Percentiles rank a stretch among this genome's conserved stretches.
These are phyloP conservation scores for Leptinotarsa haldemani DNA, from an alignment of 2,888 invertebrate species.

Conservation along the genomic window DNA sequence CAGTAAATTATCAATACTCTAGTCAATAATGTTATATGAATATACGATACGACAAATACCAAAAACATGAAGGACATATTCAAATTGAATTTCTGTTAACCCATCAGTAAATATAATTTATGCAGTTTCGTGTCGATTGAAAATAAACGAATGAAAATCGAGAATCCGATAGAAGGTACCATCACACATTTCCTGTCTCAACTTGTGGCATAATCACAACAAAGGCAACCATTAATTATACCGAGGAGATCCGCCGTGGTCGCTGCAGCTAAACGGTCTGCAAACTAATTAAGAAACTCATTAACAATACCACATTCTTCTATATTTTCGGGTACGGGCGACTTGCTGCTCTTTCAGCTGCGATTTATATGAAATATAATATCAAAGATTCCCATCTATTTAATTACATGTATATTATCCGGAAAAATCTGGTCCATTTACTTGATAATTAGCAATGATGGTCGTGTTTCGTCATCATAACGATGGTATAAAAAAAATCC, in stretches of 20 bases:
- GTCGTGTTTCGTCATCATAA: background rate
- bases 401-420: constrained; percentile 17
- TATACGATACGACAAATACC: too few species aligned
- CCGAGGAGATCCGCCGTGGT: constrained; percentile 58
- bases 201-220: constrained; percentile 64
- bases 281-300: constrained; percentile 62
- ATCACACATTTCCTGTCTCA: background rate
- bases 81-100: background rate
- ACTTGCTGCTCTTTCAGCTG: constrained; percentile 8
- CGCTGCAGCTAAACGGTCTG: constrained; percentile 58
- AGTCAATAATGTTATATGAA: too few species aligned
- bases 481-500: background rate
- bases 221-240: constrained; percentile 64
- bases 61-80: too few species aligned
- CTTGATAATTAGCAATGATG: constrained; percentile 8
- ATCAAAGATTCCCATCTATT: constrained; percentile 13
- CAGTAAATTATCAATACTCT: too few species aligned
- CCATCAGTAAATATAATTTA: background rate
- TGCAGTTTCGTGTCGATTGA: background rate
- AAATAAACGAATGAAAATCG: background rate
- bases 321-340: constrained; percentile 9
- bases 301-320: constrained; percentile 49
- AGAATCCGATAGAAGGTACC: constrained; percentile 5
- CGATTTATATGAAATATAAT: constrained; percentile 17
- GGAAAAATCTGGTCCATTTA: background rate